Evolutionary conservation across 2,113 vertebrate genomes (phyloP).

Genomic region (Mystacornis crossleyi): DNA sequence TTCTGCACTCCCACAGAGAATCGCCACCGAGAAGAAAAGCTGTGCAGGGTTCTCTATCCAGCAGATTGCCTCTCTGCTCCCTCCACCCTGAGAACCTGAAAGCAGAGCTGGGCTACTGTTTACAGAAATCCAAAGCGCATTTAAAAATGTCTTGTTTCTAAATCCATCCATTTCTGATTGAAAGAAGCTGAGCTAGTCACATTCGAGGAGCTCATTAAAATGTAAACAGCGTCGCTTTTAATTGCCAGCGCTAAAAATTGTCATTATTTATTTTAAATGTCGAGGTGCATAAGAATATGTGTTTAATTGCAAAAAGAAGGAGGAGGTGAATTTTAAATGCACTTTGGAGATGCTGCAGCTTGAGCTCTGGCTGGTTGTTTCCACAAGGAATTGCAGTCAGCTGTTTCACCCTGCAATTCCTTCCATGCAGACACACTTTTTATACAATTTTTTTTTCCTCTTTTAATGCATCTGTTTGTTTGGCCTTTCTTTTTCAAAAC

Average conservation of each 20-base stretch:
- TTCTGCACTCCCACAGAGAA: conserved; percentile 30
- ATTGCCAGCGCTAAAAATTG: conserved; percentile 46
- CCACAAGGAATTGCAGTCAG: neutral
- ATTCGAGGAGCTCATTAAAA: conserved; percentile 40
- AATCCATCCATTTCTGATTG: conserved; percentile 40
- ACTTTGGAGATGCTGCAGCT: neutral
- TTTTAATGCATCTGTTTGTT: neutral
- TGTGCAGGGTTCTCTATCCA: conserved; percentile 19
- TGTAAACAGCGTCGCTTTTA: conserved; percentile 19
- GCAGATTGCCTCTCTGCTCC: conserved; percentile 23
- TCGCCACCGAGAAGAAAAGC: conserved; percentile 40
- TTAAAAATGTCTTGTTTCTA: conserved; percentile 27
- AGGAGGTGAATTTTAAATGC: conserved; percentile 35
- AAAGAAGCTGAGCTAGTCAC: conserved; percentile 48
- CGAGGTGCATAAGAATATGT: conserved; percentile 35
- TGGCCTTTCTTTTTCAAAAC: neutral
- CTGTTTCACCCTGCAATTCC: neutral
- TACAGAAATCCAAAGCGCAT: neutral
- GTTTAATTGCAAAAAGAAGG: conserved; percentile 54
- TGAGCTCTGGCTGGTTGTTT: neutral
- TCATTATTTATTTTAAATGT: conserved; percentile 60
- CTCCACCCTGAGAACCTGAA: conserved; percentile 3
- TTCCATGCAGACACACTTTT: neutral
- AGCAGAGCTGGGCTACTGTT: conserved; percentile 43
- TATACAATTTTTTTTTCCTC: neutral